Evolutionary conservation across 2,888 invertebrate species (phyloP).

Genomic region (Pardosa pseudoannulata): DNA sequence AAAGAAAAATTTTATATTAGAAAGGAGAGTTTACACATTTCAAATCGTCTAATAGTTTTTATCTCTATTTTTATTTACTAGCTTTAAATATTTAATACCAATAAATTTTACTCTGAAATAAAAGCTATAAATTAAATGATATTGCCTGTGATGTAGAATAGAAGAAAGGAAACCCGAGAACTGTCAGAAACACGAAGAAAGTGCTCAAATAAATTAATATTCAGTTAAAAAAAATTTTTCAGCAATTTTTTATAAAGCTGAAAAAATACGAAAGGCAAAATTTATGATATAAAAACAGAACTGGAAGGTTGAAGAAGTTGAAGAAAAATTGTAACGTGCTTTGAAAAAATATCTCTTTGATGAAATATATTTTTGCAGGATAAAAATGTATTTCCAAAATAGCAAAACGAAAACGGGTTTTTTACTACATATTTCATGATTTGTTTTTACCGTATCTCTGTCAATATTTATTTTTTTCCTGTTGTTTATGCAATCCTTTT

Average conservation of each 20-base stretch:
- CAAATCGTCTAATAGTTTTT: too few species aligned
- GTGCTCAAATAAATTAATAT: background rate
- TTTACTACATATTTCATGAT: background rate
- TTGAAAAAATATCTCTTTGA: background rate
- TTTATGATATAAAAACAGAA: too few species aligned
- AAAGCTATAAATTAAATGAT: too few species aligned
- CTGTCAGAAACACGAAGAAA: too few species aligned
- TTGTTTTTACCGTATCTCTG: background rate
- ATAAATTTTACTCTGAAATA: too few species aligned
- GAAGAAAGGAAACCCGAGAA: too few species aligned
- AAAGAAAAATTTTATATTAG: too few species aligned
- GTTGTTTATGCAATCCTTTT: background rate
- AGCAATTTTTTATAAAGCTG: background rate
- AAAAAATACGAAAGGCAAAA: background rate
- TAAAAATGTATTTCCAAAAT: background rate
- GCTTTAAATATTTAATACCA: too few species aligned
- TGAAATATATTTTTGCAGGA: background rate
- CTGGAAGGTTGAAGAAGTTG: background rate
- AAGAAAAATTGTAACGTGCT: background rate
- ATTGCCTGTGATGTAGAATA: too few species aligned
- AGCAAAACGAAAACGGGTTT: background rate
- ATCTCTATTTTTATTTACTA: too few species aligned
- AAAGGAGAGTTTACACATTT: too few species aligned
- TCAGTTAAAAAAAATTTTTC: background rate
- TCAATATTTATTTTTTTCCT: background rate